Percentiles rank a stretch among this genome's conserved stretches.
Conservation (phyloP, 2,797 vertebrate genomes). For the Melopsittacus undulatus region DNA sequence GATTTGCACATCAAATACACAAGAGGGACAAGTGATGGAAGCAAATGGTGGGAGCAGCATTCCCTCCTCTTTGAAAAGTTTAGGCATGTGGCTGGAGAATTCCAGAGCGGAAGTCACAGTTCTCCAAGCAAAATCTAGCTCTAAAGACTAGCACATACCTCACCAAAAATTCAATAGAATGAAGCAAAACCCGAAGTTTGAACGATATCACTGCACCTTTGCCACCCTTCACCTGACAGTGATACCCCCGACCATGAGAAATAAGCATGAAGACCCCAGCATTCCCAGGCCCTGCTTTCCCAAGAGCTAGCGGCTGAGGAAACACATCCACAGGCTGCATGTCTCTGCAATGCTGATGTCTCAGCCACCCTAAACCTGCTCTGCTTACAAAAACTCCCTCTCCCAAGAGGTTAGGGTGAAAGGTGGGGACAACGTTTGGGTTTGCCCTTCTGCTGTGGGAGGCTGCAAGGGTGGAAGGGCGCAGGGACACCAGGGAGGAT, state of each 20-base stretch:
- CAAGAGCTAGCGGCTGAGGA: neutral
- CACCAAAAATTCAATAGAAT: neutral
- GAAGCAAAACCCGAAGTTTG: neutral
- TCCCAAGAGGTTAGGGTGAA: neutral
- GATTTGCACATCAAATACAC: neutral
- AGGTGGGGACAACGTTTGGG: accelerated
- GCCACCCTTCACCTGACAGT: neutral
- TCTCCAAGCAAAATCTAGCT: neutral
- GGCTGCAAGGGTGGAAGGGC: neutral
- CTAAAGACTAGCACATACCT: neutral
- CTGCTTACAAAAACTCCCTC: neutral
- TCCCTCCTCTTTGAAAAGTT: neutral
- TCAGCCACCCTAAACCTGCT: neutral
- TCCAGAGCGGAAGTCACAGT: neutral
- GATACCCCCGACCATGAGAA: neutral
- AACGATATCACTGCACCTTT: accelerated
- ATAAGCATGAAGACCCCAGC: neutral
- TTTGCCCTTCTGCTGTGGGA: neutral
- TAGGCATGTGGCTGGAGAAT: neutral
- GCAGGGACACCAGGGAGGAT: neutral
- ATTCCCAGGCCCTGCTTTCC: neutral
- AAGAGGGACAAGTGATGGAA: neutral
- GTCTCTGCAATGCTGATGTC: neutral
- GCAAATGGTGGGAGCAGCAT: neutral
- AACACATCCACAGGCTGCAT: accelerated